Percentiles rank a stretch among this genome's conserved stretches.
These are phyloP conservation scores for Dryomyza anilis DNA, from an alignment of 2,888 invertebrate species.

Conservation along the genomic window DNA sequence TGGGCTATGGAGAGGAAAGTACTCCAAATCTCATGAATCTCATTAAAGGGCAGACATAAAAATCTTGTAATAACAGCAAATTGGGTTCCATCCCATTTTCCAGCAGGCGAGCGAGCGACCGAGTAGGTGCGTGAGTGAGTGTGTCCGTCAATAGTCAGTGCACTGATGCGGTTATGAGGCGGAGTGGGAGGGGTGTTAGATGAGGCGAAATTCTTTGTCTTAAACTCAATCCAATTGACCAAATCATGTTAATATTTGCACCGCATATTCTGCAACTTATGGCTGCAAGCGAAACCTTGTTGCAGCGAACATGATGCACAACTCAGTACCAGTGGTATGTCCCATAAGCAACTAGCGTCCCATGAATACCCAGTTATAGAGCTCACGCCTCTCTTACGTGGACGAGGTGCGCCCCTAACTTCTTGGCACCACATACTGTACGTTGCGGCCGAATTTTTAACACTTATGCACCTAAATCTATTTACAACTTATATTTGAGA, in stretches of 20 bases:
- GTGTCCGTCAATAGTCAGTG: neutral
- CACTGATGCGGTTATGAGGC: neutral
- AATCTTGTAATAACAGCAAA: constrained; percentile 50
- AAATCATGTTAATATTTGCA: neutral
- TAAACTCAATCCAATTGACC: neutral
- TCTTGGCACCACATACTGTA: constrained; percentile 2
- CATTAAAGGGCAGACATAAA: constrained; percentile 49
- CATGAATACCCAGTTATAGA: constrained; percentile 43
- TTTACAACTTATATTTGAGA: too few relatives aligned
- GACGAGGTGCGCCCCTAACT: constrained; percentile 30
- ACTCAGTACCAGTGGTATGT: too few relatives aligned
- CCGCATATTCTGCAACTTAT: neutral
- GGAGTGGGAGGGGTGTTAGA: neutral
- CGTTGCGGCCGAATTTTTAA: neutral
- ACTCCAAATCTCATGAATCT: constrained; percentile 47
- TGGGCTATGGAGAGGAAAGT: neutral
- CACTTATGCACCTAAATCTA: too few relatives aligned
- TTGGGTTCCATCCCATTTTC: constrained; percentile 49
- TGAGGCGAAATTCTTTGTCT: neutral
- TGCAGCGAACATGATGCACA: neutral
- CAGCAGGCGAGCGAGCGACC: constrained; percentile 25
- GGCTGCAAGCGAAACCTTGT: neutral
- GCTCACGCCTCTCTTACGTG: constrained; percentile 44
- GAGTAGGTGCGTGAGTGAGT: neutral
- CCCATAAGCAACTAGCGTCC: neutral